These are phyloP conservation scores for Schlechtendalia chinensis DNA, from an alignment of 1,140 invertebrate genomes.

Conservation along the genomic window DNA sequence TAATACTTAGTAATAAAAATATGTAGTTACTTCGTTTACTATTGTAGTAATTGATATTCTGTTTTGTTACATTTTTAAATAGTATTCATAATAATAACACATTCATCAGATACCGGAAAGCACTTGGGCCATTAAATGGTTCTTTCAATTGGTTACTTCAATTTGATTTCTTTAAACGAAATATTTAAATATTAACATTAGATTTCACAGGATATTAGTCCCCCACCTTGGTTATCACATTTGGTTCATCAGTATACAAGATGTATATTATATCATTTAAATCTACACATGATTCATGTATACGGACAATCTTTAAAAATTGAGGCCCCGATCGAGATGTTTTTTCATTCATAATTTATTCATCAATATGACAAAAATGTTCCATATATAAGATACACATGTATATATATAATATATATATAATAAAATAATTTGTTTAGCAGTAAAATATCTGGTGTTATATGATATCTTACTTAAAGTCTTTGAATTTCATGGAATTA, in stretches of 20 bases:
- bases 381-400: too few relatives aligned
- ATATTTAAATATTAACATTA: neutral
- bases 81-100: neutral
- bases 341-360: too few relatives aligned
- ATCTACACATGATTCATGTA: too few relatives aligned
- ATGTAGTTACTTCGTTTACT: neutral
- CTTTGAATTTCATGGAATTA: too few relatives aligned
- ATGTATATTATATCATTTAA: too few relatives aligned
- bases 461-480: too few relatives aligned
- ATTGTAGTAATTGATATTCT: neutral
- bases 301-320: too few relatives aligned
- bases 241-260: neutral
- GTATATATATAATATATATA: too few relatives aligned
- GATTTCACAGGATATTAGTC: neutral
- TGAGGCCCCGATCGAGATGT: too few relatives aligned
- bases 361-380: too few relatives aligned
- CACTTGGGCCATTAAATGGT: neutral
- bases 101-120: conserved; percentile 14
- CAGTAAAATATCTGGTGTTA: too few relatives aligned
- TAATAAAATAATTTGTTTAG: too few relatives aligned
- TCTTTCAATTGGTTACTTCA: neutral
- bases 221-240: neutral
- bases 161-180: neutral
- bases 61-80: neutral
- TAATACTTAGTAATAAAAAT: neutral